Percentiles rank a stretch among this genome's conserved stretches.
Evolutionary conservation across 2,797 vertebrate genomes (phyloP).

Genomic region (Periophthalmus magnuspinnatus): DNA sequence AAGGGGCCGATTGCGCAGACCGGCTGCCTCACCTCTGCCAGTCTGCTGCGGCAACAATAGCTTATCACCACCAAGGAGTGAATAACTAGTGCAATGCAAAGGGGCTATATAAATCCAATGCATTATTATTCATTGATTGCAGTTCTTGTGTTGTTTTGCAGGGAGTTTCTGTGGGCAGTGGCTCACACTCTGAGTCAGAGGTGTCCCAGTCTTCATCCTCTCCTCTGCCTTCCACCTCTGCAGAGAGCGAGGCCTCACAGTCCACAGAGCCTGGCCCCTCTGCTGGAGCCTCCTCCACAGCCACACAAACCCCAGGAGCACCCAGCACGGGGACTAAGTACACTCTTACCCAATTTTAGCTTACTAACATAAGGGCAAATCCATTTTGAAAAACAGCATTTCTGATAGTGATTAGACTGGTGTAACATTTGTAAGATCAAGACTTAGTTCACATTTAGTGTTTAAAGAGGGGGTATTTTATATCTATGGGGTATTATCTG

Average conservation of each 20-base stretch:
- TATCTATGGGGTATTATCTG: too few relatives aligned
- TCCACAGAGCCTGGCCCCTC: constrained; percentile 50
- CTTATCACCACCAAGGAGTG: too few relatives aligned
- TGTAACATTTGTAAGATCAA: too few relatives aligned
- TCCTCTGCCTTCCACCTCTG: constrained; percentile 21
- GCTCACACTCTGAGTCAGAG: constrained; percentile 47
- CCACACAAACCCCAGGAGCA: constrained; percentile 65
- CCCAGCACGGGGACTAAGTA: constrained; percentile 61
- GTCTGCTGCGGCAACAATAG: too few relatives aligned
- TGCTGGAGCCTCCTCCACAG: constrained; percentile 51
- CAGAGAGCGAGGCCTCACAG: constrained; percentile 23
- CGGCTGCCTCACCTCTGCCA: too few relatives aligned
- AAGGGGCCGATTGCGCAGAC: too few relatives aligned
- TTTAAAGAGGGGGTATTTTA: too few relatives aligned
- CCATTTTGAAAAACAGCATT: background rate
- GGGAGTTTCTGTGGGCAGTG: constrained; percentile 54
- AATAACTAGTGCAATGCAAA: too few relatives aligned
- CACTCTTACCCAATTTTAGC: constrained; percentile 1
- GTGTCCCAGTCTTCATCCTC: constrained; percentile 32
- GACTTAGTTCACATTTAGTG: too few relatives aligned
- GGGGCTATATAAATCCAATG: too few relatives aligned
- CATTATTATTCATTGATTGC: too few relatives aligned
- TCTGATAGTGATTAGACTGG: too few relatives aligned
- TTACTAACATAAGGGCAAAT: background rate
- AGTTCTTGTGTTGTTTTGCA: constrained; percentile 28